Evolutionary conservation across 2,113 vertebrate genomes (phyloP).

Genomic region (Rhombomys opimus): DNA sequence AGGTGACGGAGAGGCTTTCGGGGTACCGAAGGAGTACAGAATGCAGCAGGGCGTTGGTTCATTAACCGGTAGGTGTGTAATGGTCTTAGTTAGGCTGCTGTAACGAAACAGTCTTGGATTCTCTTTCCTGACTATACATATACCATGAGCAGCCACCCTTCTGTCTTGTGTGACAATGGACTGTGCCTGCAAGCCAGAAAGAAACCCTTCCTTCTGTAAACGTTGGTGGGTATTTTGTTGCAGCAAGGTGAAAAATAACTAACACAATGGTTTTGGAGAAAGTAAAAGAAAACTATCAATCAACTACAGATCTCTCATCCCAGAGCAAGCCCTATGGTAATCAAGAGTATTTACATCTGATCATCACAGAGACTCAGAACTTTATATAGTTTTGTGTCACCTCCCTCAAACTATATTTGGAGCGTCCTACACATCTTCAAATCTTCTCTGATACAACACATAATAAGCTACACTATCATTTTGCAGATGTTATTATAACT

Average conservation of each 20-base stretch:
- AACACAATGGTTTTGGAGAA: background rate
- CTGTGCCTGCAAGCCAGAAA: too few relatives aligned
- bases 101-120: background rate
- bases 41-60: too few relatives aligned
- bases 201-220: background rate
- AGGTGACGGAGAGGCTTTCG: background rate
- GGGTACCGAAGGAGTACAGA: background rate
- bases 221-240: background rate
- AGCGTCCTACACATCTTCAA: background rate
- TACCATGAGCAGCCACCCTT: background rate
- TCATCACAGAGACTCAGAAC: background rate
- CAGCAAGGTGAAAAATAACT: background rate
- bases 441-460: background rate
- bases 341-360: background rate
- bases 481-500: background rate
- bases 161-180: background rate
- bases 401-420: background rate
- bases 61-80: background rate
- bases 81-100: background rate
- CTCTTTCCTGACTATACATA: background rate
- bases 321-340: background rate
- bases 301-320: background rate
- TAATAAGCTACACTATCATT: background rate
- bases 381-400: background rate
- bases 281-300: background rate